Conservation (phyloP, 1,140 invertebrate species). For the Calosoma granatense region DNA sequence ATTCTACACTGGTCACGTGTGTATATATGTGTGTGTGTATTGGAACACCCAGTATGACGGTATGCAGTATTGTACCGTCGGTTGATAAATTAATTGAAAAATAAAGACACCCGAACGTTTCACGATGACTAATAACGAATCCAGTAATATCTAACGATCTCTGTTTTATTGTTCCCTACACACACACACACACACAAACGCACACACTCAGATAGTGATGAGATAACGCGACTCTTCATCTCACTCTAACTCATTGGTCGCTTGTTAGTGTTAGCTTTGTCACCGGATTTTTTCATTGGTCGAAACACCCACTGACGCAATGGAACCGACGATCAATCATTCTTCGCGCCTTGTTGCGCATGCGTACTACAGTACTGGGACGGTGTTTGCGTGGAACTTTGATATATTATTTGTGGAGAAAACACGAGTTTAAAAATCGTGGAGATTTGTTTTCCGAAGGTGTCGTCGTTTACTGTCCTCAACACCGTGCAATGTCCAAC, state of each 20-base stretch:
- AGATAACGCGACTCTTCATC: not conserved
- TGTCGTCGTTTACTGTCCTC: conserved; percentile 11
- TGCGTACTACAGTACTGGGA: not conserved
- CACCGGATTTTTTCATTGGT: not conserved
- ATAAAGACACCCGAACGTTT: not conserved
- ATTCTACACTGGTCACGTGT: too few relatives aligned
- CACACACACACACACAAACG: too few relatives aligned
- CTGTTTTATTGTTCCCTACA: not conserved
- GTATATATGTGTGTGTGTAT: too few relatives aligned
- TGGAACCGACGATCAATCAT: not conserved
- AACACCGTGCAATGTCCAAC: too few relatives aligned
- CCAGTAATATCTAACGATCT: not conserved
- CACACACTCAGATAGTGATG: too few relatives aligned
- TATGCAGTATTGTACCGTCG: too few relatives aligned
- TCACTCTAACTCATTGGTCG: not conserved
- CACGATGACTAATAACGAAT: not conserved
- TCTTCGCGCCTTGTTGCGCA: too few relatives aligned
- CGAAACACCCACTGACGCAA: not conserved
- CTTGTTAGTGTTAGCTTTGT: not conserved
- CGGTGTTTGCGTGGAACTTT: conserved; percentile 17
- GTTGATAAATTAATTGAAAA: not conserved
- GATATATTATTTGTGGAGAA: conserved; percentile 27
- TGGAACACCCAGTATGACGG: too few relatives aligned
- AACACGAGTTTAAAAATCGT: conserved; percentile 20
- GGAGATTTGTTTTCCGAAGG: conserved; percentile 22